Base-by-base conservation (phyloP, 2,113 vertebrate genomes). In the Nothobranchius kuhntae region DNA sequence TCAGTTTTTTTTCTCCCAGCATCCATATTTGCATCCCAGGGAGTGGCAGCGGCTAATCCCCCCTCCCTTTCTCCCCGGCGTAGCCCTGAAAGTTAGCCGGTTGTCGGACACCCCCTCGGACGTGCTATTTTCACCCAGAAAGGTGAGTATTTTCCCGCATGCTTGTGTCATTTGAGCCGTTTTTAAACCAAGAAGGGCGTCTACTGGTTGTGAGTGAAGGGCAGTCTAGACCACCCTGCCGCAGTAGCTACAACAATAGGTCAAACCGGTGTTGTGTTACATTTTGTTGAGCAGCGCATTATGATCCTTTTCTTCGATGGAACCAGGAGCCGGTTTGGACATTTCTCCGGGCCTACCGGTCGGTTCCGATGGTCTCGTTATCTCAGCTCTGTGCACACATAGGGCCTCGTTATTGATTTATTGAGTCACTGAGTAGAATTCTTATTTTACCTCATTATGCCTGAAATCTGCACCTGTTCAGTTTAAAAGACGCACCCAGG, bases 21-120 rank as follows among this genome's bases (percentile, higher is more conserved):
- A 90, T 90, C 88, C 87, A 87, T 88, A 85, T 88, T 88, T 84
- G 88, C 88, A 87, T 90, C 88, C 83, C 88, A 86, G 90, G 90
- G 90, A 89, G 88, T 89, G 90, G 90, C 88, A 82, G 7, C 78
- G 61, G 14, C 73, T 38, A 53, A 58, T 61, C 50, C 40, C 13
- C 57, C 55, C 50, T 35, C 13, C 57, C 55, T 67, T 47, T 51
- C 50, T 40, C 15, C 12, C 46, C 40, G 68, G 68, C n/a, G 6
- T 68, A 68, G 36, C 61, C 71, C 26, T 35, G 30, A 65, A 79
- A 80, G 75, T 82, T 75, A 42, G 14, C 69, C 63, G 64, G 13
- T 13, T 14, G 30, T 62, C 30, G 65, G 68, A 76, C 71, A 3
- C 45, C 40, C 13, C 48, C 14, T 60, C 26, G 53, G 67, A 68